Evolutionary conservation across 2,113 vertebrate genomes (phyloP).

Genomic region (Osmerus eperlanus): DNA sequence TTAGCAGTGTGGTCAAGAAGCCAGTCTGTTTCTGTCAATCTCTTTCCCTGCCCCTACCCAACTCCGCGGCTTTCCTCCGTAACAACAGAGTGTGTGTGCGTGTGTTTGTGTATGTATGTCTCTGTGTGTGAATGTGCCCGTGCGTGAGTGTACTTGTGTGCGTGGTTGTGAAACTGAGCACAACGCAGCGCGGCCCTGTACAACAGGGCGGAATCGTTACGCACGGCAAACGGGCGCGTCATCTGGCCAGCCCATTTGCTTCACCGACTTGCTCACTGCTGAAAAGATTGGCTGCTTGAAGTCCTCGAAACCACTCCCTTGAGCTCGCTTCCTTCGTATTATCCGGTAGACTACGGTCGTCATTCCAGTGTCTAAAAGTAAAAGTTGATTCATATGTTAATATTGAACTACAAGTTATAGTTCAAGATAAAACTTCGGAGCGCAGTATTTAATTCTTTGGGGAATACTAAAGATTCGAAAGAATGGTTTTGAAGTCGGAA

Average conservation of each 20-base stretch:
- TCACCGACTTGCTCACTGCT: conserved; percentile 19
- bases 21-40: conserved; percentile 43
- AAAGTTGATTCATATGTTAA: background rate
- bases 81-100: conserved; percentile 23
- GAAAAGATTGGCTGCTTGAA: conserved; percentile 35
- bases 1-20: conserved; percentile 22
- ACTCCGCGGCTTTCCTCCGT: background rate
- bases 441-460: conserved; percentile 19
- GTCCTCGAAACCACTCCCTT: conserved; percentile 56
- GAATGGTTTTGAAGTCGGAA: conserved; percentile 78
- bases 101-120: conserved; percentile 9
- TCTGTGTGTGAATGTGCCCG: conserved; percentile 1
- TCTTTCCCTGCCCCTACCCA: conserved; percentile 51
- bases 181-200: background rate
- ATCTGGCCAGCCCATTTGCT: conserved; percentile 22
- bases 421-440: background rate
- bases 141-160: conserved; percentile 2
- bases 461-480: conserved; percentile 26
- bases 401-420: too few relatives aligned
- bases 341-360: background rate
- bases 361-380: background rate
- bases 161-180: background rate
- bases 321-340: conserved; percentile 16
- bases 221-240: conserved; percentile 31
- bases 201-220: conserved; percentile 6